Evolutionary conservation across 64 coral and sea anemone genomes (phyloP).

Genomic region (Orbicella faveolata): DNA sequence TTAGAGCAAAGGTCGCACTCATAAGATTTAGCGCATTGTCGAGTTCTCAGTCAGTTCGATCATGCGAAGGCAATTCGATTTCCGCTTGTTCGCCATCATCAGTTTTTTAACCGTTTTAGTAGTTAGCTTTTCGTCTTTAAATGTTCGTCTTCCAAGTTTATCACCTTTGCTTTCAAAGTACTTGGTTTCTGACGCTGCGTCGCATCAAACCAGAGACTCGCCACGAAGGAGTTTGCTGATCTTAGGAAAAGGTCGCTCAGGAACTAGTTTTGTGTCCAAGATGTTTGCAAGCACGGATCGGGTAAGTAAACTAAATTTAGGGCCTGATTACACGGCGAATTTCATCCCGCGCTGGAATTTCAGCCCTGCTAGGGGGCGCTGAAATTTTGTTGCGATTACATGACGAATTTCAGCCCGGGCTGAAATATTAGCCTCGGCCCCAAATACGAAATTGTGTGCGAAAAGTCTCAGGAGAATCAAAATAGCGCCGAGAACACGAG

Average conservation of each 20-base stretch:
- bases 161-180: not conserved
- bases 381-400: too few species aligned
- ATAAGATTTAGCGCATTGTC: not conserved
- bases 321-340: too few species aligned
- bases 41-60: not conserved
- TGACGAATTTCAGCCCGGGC: too few species aligned
- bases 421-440: too few species aligned
- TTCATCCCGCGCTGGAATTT: too few species aligned
- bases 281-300: conserved; percentile 12
- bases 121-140: not conserved
- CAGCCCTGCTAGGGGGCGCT: too few species aligned
- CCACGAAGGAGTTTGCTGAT: conserved; percentile 24
- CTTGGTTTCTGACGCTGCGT: not conserved
- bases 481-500: too few species aligned
- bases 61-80: not conserved
- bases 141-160: not conserved
- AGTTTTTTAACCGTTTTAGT: not conserved
- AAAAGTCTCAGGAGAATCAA: too few species aligned
- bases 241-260: conserved; percentile 15
- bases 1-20: not conserved
- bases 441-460: too few species aligned
- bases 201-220: not conserved
- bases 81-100: not conserved
- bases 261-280: conserved; percentile 30
- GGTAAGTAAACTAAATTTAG: conserved; percentile 7